Percentiles rank a stretch among this genome's conserved stretches.
Conservation (phyloP, 2,797 vertebrate species). For the Eulemur rubriventer region DNA sequence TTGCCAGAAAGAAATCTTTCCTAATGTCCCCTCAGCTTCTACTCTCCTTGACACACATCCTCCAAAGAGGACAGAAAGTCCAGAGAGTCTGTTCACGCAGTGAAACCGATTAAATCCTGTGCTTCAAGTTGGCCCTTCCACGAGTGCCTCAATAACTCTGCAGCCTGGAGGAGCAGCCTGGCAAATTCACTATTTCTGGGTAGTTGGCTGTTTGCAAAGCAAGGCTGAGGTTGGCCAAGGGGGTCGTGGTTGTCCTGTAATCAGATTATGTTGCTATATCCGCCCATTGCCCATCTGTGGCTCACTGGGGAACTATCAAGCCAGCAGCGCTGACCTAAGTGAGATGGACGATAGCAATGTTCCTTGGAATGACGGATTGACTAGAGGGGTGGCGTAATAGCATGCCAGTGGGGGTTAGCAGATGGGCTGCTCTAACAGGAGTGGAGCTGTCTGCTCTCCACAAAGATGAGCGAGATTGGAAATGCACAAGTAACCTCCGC, state of each 20-base stretch:
- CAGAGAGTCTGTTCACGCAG: not conserved
- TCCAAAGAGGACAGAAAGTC: not conserved
- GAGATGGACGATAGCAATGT: constrained; percentile 47
- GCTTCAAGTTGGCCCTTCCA: not conserved
- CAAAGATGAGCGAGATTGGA: not conserved
- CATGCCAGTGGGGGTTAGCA: not conserved
- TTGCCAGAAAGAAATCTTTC: not conserved
- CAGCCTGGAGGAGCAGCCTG: not conserved
- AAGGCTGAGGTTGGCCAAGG: constrained; percentile 7
- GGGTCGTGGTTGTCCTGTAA: constrained; percentile 22
- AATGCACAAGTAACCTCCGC: not conserved
- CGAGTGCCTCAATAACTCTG: not conserved
- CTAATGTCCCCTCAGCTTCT: not conserved
- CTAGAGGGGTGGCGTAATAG: not conserved
- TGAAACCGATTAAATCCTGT: not conserved
- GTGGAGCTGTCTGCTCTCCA: not conserved
- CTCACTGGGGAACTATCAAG: constrained; percentile 43
- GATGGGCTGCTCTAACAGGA: not conserved
- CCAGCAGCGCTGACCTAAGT: constrained; percentile 37
- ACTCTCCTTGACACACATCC: not conserved
- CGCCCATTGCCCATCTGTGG: constrained; percentile 35
- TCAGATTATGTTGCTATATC: constrained; percentile 40
- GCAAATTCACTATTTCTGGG: not conserved
- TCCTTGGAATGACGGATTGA: not conserved
- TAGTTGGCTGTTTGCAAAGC: not conserved